Conservation (phyloP, 2,113 vertebrate species). For the Eudyptes chrysolophus region DNA sequence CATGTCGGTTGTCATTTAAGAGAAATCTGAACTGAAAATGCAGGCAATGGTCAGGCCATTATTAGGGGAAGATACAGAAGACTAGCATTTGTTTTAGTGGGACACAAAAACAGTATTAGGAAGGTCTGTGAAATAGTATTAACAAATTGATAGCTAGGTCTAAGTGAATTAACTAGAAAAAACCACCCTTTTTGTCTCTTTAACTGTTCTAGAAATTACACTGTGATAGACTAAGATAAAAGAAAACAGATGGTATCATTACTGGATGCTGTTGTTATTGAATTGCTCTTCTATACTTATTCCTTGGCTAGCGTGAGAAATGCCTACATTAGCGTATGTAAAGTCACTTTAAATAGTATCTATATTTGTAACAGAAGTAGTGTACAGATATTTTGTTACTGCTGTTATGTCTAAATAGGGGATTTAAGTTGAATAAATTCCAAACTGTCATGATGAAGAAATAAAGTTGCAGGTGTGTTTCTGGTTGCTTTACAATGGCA, state of each 20-base stretch:
- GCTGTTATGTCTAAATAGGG: conserved; percentile 47
- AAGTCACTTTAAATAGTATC: conserved; percentile 71
- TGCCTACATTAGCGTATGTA: conserved; percentile 60
- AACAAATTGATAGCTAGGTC: conserved; percentile 35
- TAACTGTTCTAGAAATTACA: conserved; percentile 51
- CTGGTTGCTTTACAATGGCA: neutral
- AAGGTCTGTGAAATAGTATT: conserved; percentile 35
- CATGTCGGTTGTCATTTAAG: neutral
- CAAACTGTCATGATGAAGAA: conserved; percentile 20
- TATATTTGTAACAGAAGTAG: conserved; percentile 78
- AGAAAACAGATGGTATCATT: conserved; percentile 45
- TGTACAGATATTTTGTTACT: conserved; percentile 75
- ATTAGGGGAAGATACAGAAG: neutral
- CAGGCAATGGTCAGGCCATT: neutral
- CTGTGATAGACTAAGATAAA: conserved; percentile 50
- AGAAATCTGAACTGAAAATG: neutral
- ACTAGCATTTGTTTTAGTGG: conserved; percentile 39
- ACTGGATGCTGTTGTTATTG: conserved; percentile 56
- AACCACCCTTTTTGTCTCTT: neutral
- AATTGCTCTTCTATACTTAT: conserved; percentile 57
- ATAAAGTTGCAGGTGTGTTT: conserved; percentile 13
- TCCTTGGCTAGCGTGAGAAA: conserved; percentile 65
- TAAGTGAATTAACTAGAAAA: conserved; percentile 23
- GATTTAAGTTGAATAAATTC: conserved; percentile 71
- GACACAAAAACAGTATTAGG: conserved; percentile 37